Conservation (phyloP, 2,113 vertebrate genomes). For the Bucco capensis region DNA sequence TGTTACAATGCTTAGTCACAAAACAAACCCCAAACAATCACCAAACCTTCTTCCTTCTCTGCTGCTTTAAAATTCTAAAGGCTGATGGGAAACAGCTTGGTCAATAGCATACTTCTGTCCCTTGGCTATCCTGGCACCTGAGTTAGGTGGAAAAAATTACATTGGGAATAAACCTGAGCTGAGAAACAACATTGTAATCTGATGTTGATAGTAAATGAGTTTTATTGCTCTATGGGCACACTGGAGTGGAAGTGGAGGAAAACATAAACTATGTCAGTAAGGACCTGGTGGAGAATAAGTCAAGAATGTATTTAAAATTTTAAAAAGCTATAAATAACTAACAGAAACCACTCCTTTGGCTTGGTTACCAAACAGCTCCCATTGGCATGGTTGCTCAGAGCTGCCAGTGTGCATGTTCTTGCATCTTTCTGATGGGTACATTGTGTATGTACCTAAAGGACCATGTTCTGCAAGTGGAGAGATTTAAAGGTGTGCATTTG, state of each 20-base stretch:
- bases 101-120: not conserved
- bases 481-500: not conserved
- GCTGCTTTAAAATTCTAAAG: not conserved
- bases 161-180: not conserved
- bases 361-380: not conserved
- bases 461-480: not conserved
- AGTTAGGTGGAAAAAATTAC: not conserved
- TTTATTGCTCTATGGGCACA: not conserved
- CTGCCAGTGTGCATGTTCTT: not conserved
- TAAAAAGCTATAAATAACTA: not conserved
- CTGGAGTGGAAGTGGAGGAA: not conserved
- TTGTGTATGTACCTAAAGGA: not conserved
- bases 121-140: not conserved
- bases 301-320: slow-evolving; percentile 2
- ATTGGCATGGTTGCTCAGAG: not conserved
- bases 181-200: not conserved
- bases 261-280: not conserved
- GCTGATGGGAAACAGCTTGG: not conserved
- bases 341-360: not conserved
- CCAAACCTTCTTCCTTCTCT: not conserved
- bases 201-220: not conserved
- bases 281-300: not conserved
- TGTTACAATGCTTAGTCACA: not conserved
- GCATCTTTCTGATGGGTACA: not conserved
- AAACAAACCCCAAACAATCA: not conserved